A percentile compares a stretch with the other conserved stretches of the same genome.
Conservation (phyloP, 2,797 vertebrate genomes). For the Luscinia megarhynchos region DNA sequence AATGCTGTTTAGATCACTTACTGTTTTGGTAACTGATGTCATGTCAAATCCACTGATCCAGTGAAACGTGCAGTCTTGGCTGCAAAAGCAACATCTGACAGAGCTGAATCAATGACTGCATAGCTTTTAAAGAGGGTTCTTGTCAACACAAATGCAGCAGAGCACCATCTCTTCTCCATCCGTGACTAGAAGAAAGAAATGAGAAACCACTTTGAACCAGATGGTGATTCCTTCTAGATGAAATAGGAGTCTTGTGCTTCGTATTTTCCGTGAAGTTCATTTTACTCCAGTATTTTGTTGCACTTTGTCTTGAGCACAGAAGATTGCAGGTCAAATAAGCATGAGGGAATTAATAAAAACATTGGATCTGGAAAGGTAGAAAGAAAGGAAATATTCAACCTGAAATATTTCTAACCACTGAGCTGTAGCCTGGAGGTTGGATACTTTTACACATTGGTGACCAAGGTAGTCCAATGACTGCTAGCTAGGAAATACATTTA, state of each 20-base stretch:
- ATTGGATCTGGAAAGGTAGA: neutral
- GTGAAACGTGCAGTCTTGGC: constrained; percentile 32
- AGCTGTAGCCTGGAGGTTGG: neutral
- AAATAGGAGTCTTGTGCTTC: constrained; percentile 19
- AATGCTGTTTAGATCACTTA: constrained; percentile 41
- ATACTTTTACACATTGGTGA: neutral
- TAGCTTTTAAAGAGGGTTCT: constrained; percentile 59
- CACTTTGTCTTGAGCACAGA: neutral
- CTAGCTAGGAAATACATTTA: neutral
- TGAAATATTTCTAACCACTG: neutral
- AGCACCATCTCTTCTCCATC: constrained; percentile 59
- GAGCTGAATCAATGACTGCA: constrained; percentile 21
- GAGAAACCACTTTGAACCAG: constrained; percentile 66
- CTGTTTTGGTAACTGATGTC: constrained; percentile 44
- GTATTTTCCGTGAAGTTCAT: constrained; percentile 4
- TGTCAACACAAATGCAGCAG: constrained; percentile 62
- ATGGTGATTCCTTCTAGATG: constrained; percentile 60
- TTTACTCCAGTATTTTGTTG: constrained; percentile 41
- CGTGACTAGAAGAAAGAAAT: constrained; percentile 49
- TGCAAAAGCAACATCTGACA: constrained; percentile 32
- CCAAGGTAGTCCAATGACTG: neutral
- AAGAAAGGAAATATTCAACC: neutral
- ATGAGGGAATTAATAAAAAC: neutral
- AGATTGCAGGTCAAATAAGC: neutral
- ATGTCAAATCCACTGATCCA: constrained; percentile 36